Conservation (phyloP, 2,797 vertebrate genomes). For the Anabacerthia variegaticeps region DNA sequence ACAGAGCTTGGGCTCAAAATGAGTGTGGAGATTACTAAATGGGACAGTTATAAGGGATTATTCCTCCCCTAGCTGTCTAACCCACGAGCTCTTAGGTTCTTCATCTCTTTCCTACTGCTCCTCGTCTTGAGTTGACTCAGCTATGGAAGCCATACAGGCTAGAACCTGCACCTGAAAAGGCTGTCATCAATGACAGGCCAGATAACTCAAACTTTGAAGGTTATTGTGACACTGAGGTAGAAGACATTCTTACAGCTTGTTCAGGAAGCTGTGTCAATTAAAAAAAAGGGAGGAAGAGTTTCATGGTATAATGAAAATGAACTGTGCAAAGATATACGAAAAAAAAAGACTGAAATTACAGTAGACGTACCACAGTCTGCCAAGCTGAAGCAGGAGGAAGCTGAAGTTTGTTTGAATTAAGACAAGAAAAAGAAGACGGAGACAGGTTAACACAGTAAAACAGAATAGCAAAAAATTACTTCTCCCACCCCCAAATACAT, state of each 20-base stretch:
- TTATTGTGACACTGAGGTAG: not conserved
- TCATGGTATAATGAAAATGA: not conserved
- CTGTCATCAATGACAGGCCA: not conserved
- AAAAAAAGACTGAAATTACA: not conserved
- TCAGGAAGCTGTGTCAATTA: not conserved
- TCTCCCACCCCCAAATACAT: not conserved
- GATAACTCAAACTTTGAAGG: not conserved
- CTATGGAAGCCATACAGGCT: not conserved
- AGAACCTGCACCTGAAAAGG: not conserved
- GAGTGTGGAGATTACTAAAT: not conserved
- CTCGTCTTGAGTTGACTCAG: not conserved
- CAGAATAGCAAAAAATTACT: accelerated
- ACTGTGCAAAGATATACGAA: not conserved
- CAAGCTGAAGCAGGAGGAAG: not conserved
- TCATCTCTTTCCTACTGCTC: not conserved
- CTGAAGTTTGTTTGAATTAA: not conserved
- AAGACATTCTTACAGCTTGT: not conserved
- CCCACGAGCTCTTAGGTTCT: not conserved
- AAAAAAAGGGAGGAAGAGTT: not conserved
- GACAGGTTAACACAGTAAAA: not conserved
- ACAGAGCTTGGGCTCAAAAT: not conserved
- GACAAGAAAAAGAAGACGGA: not conserved
- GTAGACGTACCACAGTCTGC: not conserved
- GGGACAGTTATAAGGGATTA: not conserved
- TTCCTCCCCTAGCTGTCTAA: not conserved